A percentile compares a stretch with the other conserved stretches of the same genome.
These are phyloP conservation scores for Pangasius djambal DNA, from an alignment of 2,797 vertebrate species.

Conservation along the genomic window DNA sequence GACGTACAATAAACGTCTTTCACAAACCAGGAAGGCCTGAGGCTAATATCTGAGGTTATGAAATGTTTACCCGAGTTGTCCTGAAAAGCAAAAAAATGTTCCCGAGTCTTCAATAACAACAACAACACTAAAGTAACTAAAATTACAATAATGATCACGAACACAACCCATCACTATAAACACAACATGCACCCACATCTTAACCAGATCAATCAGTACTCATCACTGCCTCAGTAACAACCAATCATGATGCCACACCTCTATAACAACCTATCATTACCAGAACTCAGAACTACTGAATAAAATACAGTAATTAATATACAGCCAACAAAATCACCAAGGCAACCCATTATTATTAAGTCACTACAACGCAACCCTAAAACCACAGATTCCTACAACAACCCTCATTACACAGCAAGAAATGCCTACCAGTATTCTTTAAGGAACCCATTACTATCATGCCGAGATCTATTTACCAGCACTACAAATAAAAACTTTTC, in stretches of 20 bases:
- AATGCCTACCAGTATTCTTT: background rate
- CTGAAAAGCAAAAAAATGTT: background rate
- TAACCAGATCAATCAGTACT: background rate
- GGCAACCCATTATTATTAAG: background rate
- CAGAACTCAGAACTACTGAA: background rate
- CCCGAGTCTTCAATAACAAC: background rate
- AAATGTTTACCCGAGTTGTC: background rate
- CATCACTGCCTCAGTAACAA: background rate
- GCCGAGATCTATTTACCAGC: background rate
- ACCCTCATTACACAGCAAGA: background rate
- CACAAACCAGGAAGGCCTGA: background rate
- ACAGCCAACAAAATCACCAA: background rate
- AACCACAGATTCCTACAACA: background rate
- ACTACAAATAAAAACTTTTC: background rate
- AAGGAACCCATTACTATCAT: background rate
- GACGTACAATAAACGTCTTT: background rate
- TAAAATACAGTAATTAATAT: background rate
- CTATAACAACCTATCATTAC: background rate
- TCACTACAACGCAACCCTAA: background rate
- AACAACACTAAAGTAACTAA: background rate
- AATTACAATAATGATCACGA: background rate
- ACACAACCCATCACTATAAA: background rate
- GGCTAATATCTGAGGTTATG: background rate
- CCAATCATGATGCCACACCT: background rate
- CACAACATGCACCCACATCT: background rate